phyloP scores from a whole-genome alignment of 2,113 vertebrate species.

The Gasterosteus aculeatus region DNA sequence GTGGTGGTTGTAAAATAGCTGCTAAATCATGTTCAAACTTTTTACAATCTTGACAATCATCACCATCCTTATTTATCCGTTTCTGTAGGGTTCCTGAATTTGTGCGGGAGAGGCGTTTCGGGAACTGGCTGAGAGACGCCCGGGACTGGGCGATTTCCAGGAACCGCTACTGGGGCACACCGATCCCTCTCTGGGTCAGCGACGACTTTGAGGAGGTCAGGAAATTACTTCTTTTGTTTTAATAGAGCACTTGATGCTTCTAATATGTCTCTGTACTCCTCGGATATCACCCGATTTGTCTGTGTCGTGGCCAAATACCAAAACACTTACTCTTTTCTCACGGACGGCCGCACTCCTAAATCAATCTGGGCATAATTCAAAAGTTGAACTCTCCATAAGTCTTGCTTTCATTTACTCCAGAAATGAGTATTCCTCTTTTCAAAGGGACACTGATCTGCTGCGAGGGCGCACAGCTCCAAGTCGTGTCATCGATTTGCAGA shows the following conservation, averaged over 20 bases:
- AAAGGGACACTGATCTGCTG: slow-evolving; percentile 17
- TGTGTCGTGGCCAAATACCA: slow-evolving; percentile 43
- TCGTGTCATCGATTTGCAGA: slow-evolving; percentile 26
- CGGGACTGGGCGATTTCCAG: slow-evolving; percentile 96
- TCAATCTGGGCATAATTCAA: slow-evolving; percentile 47
- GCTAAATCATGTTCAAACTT: background rate
- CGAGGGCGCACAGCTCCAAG: slow-evolving; percentile 13
- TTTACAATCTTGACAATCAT: background rate
- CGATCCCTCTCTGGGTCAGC: slow-evolving; percentile 97
- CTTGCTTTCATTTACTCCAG: slow-evolving; percentile 41
- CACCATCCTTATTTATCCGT: background rate
- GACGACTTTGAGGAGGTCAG: slow-evolving; percentile 94
- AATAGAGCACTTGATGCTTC: slow-evolving; percentile 14
- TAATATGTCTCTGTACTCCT: slow-evolving; percentile 14
- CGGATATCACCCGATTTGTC: slow-evolving; percentile 41
- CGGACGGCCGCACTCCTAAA: slow-evolving; percentile 21
- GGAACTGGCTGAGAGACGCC: slow-evolving; percentile 97
- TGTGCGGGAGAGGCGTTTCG: slow-evolving; percentile 94
- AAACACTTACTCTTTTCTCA: slow-evolving; percentile 32
- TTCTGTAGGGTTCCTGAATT: slow-evolving; percentile 94
- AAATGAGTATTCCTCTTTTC: slow-evolving; percentile 27
- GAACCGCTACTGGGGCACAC: slow-evolving; percentile 98
- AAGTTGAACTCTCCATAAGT: slow-evolving; percentile 38
- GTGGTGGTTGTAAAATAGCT: background rate
- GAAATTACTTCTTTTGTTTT: slow-evolving; percentile 24